Evolutionary conservation across 2,113 vertebrate genomes (phyloP), one percentile per base, ranked within the genome.

Genomic region (Apeltes quadracus): DNA sequence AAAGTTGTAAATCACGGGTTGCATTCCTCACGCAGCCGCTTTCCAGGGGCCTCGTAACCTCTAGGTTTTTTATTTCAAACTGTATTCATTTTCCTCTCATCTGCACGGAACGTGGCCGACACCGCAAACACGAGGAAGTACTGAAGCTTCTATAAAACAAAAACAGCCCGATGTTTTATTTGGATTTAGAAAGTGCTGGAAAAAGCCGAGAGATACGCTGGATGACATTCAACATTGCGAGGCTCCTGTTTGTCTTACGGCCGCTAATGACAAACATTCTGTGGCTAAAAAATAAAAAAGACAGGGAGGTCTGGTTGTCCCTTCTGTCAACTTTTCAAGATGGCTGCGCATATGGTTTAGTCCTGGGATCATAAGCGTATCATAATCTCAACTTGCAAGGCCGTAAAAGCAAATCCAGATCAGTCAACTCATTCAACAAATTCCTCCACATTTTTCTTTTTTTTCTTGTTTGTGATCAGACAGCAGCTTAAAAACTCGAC

Each of bases 291-390:
- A 86, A 56, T n/a, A 79, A 38, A 23, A 66, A 75, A 75, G 53
- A 50, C 78, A 36, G 34, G 75, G 66, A 75, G 58, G 76, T 64
- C 69, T 53, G 8, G 14, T 13, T 58, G 72, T 27, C 59, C 5
- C 22, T 54, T 27, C 27, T 16, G 16, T 29, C 62, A 69, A 71
- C 16, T 74, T 86, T 84, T 75, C 72, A 83, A 61, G 75, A 76
- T 25, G 68, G 53, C 18, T n/a, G 68, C 34, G 61, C 80, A 65
- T 63, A 46, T 88, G 84, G 38, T 89, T 83, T 74, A 62, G 75
- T 79, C 61, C 63, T 51, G 72, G 13, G 62, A 43, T 32, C 25
- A 61, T 18, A 15, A 46, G 61, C 79, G 84, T 78, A 18, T 54
- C 7, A 69, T 53, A 51, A 18, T 32, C n/a, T n/a, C 23, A 65